Evolutionary conservation across 1,140 invertebrate species (phyloP).

Genomic region (Oncopeltus fasciatus): DNA sequence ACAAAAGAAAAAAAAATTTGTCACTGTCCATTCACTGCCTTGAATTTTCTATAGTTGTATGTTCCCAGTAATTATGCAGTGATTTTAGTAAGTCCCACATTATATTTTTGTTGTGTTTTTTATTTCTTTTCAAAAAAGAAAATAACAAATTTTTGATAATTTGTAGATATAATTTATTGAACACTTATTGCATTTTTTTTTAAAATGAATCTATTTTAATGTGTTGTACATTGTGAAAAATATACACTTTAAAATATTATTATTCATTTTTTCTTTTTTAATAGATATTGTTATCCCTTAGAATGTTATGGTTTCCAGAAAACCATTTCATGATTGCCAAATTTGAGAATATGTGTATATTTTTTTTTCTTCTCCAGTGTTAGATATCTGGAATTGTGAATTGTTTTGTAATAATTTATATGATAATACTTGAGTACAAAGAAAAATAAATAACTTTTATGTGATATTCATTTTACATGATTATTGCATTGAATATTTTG

Average conservation of each 20-base stretch:
- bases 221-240: background rate
- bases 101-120: background rate
- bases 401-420: constrained; percentile 9
- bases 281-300: background rate
- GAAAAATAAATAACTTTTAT: constrained; percentile 5
- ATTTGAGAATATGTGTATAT: background rate
- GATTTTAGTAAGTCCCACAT: background rate
- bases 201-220: background rate
- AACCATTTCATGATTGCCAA: background rate
- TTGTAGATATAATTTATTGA: background rate
- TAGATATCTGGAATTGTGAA: background rate
- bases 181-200: background rate
- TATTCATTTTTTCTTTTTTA: background rate
- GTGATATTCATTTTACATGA: constrained; percentile 4
- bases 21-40: constrained; percentile 8
- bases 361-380: background rate
- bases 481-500: background rate
- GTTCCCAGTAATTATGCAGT: constrained; percentile 1
- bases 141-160: background rate
- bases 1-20: background rate
- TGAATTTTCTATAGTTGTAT: background rate
- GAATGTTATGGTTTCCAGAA: background rate
- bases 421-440: constrained; percentile 8
- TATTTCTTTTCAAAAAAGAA: background rate
- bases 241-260: background rate